Conservation (phyloP, 2,113 vertebrate species). For the Castor canadensis region DNA sequence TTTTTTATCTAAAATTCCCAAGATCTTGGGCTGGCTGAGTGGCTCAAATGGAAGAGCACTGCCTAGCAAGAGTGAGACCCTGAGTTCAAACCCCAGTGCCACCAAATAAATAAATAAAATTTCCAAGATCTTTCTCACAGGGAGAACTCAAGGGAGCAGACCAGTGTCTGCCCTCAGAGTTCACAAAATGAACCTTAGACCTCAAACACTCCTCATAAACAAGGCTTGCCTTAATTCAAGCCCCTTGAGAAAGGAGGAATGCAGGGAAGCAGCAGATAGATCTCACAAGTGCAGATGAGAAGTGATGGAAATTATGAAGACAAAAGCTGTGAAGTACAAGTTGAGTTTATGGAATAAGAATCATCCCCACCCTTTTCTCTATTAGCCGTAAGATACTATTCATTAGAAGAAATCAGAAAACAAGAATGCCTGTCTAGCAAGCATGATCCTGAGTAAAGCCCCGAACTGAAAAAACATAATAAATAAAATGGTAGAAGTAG, state of each 20-base stretch:
- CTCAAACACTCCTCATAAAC: not conserved
- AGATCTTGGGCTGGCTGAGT: too few species aligned
- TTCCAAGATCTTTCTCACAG: not conserved
- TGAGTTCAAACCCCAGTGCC: too few species aligned
- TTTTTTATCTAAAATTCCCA: not conserved
- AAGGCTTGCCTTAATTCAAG: not conserved
- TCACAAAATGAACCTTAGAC: not conserved
- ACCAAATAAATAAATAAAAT: too few species aligned
- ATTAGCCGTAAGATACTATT: not conserved
- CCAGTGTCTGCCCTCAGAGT: not conserved
- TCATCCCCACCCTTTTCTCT: not conserved
- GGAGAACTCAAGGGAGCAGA: not conserved
- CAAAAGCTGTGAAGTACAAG: not conserved
- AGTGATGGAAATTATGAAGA: not conserved
- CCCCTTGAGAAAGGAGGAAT: not conserved
- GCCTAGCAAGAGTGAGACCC: too few species aligned
- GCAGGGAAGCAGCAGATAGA: not conserved
- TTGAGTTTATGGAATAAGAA: not conserved
- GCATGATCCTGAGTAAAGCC: too few species aligned
- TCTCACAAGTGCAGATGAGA: not conserved
- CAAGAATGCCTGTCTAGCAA: too few species aligned
- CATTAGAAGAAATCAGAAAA: not conserved
- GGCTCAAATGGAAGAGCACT: too few species aligned
- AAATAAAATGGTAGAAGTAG: too few species aligned
- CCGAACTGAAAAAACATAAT: too few species aligned